Evolutionary conservation across 2,888 invertebrate genomes (phyloP), one percentile per base, ranked within the genome.

Genomic region (Enoplolaimus lenunculus): DNA sequence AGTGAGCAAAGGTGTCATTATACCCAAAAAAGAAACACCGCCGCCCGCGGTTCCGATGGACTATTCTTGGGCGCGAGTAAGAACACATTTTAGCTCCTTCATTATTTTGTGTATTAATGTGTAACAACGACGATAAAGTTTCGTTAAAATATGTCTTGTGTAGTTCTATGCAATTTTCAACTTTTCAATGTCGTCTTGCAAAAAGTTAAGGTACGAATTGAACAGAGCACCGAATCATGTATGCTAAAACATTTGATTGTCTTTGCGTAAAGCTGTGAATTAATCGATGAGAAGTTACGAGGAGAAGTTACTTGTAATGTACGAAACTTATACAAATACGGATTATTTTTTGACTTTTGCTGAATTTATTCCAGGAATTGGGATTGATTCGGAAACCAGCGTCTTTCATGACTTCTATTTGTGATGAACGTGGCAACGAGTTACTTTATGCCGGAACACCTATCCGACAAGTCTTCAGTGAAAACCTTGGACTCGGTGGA

Each of bases 11-110:
- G 93, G 93, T 59, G 86, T 86, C 70, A 90, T 99, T 76, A 87
- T 90, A 7, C 92, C 92, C 0, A 87, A 88, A 76, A 88, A 90
- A 62, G 97, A 99, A 82, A 87, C 90, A 68, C 93, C 95, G 13
- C 98, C 98, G 45, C 98, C 98, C 1, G 95, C 97, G 28, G 95
- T 98, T n/a, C 97, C 97, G 7, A 97, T 98, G 97, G 97, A 98
- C 82, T 98, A 92, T 82, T 91, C 89, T 74, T 98, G 97, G 97
- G 97, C 97, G 0, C 87, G 91, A 82, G 84, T 84, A 75, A 75
- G 80, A n/a, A n/a, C n/a, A n/a, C n/a, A n/a, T n/a, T n/a, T n/a
- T n/a, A n/a, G n/a, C n/a, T n/a, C n/a, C n/a, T n/a, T n/a, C n/a
- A n/a, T n/a, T n/a, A n/a, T n/a, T n/a, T n/a, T n/a, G n/a, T n/a